These are phyloP conservation scores for Chloromyia formosa DNA, from an alignment of 2,888 invertebrate genomes.

Conservation along the genomic window DNA sequence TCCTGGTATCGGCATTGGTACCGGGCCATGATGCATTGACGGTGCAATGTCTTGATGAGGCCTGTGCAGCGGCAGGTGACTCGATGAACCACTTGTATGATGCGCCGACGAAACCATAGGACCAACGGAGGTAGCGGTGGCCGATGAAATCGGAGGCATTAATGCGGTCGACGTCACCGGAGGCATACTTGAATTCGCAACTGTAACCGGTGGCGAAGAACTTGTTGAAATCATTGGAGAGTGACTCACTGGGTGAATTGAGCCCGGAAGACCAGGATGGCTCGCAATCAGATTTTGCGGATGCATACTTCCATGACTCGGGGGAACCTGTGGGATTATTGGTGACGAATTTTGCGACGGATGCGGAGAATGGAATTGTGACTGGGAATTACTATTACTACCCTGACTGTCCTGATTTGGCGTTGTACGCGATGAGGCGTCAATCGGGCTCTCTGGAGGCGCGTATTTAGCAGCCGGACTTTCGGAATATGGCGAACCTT, in stretches of 20 bases:
- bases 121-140: conserved; percentile 53
- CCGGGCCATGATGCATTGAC: conserved; percentile 61
- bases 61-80: conserved; percentile 60
- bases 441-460: conserved; percentile 62
- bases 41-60: conserved; percentile 62
- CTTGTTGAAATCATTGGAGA: conserved; percentile 53
- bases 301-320: conserved; percentile 55
- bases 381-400: conserved; percentile 60
- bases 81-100: conserved; percentile 52
- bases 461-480: conserved; percentile 56
- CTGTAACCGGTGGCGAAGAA: conserved; percentile 53
- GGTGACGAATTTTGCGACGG: conserved; percentile 59
- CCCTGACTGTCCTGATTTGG: conserved; percentile 64
- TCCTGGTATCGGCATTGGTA: conserved; percentile 60
- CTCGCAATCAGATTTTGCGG: conserved; percentile 56
- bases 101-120: conserved; percentile 56
- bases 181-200: conserved; percentile 49
- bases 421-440: conserved; percentile 62
- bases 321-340: conserved; percentile 61
- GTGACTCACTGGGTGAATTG: conserved; percentile 50
- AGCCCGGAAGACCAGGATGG: conserved; percentile 57
- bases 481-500: conserved; percentile 58
- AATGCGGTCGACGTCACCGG: conserved; percentile 64
- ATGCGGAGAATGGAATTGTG: conserved; percentile 61
- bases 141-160: conserved; percentile 60